These are phyloP conservation scores for Holothuria leucospilota DNA, from an alignment of 53 echinoderm and acorn worm species.

Conservation along the genomic window DNA sequence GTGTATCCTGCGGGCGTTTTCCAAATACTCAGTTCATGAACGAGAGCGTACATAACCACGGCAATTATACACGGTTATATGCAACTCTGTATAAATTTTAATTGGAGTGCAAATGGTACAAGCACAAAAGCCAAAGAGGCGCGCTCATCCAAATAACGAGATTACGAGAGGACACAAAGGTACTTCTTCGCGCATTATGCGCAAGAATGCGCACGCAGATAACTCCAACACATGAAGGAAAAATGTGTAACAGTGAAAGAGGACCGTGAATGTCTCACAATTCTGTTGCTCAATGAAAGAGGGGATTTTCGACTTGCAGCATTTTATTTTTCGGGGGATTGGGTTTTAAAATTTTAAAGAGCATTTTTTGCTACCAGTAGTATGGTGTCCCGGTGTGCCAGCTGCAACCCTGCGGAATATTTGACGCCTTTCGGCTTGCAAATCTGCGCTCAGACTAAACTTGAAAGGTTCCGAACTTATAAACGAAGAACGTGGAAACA, in stretches of 20 bases:
- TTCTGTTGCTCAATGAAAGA: neutral
- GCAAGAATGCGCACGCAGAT: slow-evolving; percentile 35
- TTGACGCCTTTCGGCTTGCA: slow-evolving; percentile 15
- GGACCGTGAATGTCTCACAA: neutral
- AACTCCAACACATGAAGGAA: neutral
- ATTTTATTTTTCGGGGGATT: slow-evolving; percentile 14
- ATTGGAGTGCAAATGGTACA: slow-evolving; percentile 32
- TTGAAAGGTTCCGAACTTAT: no score
- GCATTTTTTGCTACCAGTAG: neutral
- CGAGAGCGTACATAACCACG: slow-evolving; percentile 17
- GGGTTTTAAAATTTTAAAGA: neutral
- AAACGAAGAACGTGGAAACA: no score
- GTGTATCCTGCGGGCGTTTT: slow-evolving; percentile 27
- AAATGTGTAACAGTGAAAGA: slow-evolving; percentile 38
- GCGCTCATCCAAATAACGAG: slow-evolving; percentile 23
- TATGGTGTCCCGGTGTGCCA: neutral
- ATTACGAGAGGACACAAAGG: slow-evolving; percentile 33
- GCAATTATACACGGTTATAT: slow-evolving; percentile 41
- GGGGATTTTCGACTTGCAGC: no score
- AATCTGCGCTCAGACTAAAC: no score
- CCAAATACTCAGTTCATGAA: slow-evolving; percentile 31
- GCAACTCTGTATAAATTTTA: slow-evolving; percentile 23
- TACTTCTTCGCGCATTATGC: slow-evolving; percentile 28
- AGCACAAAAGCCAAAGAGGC: slow-evolving; percentile 9
- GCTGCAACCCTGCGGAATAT: slow-evolving; percentile 27